Evolutionary conservation across 1,140 invertebrate genomes (phyloP).

Genomic region (Centruroides sculpturatus): DNA sequence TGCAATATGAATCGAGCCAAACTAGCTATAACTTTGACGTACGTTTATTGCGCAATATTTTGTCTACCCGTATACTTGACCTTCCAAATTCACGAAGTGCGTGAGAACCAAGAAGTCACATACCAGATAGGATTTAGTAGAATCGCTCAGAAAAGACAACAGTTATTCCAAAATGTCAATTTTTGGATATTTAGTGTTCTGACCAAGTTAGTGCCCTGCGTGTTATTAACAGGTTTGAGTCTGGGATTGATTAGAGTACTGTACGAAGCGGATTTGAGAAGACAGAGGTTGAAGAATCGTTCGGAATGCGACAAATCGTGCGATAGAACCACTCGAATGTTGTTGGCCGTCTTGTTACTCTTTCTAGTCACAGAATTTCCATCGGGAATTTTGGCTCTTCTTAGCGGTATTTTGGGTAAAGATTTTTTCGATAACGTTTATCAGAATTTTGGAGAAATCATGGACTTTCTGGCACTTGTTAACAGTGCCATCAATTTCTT

Average conservation of each 20-base stretch:
- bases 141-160: conserved; percentile 38
- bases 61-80: conserved; percentile 40
- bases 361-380: conserved; percentile 45
- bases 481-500: conserved; percentile 90
- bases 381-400: conserved; percentile 63
- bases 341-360: conserved; percentile 58
- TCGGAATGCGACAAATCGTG: conserved; percentile 2
- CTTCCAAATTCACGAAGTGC: conserved; percentile 30
- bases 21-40: conserved; percentile 55
- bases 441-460: conserved; percentile 48
- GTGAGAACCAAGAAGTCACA: conserved; percentile 31
- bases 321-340: conserved; percentile 75
- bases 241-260: conserved; percentile 50
- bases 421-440: conserved; percentile 63
- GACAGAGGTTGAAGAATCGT: conserved; percentile 21
- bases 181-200: conserved; percentile 77
- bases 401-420: conserved; percentile 52
- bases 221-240: conserved; percentile 63
- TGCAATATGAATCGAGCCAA: conserved; percentile 40
- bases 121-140: conserved; percentile 47
- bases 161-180: conserved; percentile 48
- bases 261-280: conserved; percentile 44
- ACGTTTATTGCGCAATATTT: conserved; percentile 53
- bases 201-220: conserved; percentile 68
- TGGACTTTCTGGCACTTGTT: conserved; percentile 79